Evolutionary conservation across 1,140 invertebrate genomes (phyloP), one percentile per base, ranked within the genome.

Genomic region (Drosophila melanica): DNA sequence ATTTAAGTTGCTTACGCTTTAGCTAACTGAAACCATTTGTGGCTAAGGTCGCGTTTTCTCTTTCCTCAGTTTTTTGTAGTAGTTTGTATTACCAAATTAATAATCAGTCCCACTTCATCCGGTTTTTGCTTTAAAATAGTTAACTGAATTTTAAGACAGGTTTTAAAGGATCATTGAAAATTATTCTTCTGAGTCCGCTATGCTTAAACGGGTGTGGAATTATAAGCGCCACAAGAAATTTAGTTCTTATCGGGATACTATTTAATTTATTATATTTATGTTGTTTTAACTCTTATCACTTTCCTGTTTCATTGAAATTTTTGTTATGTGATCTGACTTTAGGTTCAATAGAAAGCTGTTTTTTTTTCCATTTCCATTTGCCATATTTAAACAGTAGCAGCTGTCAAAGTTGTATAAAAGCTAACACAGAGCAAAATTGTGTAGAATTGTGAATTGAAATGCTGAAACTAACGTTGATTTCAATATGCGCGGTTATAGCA

Each of bases 11-110:
- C 59, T 65, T 65, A 64, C 51, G 27, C 39, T 12, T 53, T 64
- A 51, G 37, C 63, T 72, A 78, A 78, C 51, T 78, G 62, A 58
- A 75, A 69, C 60, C 72, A 60, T 65, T 78, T 64, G 54, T 42
- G 65, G 65, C 54, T 64, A 11, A 12, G 16, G n/a, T 18, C 20
- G 54, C 20, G 59, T 33, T 4, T 8, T 51, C 4, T 33, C n/a
- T 51, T 20, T 23, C 20, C 20, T 23, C 20, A 3, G 27, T 12
- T 50, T 12, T 33, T 6, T 10, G 1, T 33, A 3, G 2, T 10
- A 30, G 10, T 50, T 11, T 23, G 16, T 48, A 3, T 3, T 9
- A 10, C 33, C 33, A 9, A 35, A 35, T 35, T 8, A 2, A 23
- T 55, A 55, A 55, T 42, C 6, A 14, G 37, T 55, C 0, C 8